These are phyloP conservation scores for Conchocele bisecta DNA, from an alignment of 2,888 invertebrate species.

Conservation along the genomic window DNA sequence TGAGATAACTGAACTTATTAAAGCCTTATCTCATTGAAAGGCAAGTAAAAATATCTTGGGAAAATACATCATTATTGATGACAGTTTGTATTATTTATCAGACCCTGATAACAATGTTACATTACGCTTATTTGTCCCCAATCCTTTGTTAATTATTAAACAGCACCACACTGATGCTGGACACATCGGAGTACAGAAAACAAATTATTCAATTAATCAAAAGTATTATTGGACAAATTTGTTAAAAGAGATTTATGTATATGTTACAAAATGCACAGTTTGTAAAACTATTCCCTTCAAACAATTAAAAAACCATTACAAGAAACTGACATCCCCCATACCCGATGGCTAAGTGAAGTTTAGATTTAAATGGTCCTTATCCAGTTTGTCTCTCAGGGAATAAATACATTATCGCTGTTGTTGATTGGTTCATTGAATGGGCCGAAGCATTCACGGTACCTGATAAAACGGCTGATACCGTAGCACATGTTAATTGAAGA, in stretches of 20 bases:
- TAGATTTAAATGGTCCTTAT: conserved; percentile 9
- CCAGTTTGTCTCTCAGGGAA: neutral
- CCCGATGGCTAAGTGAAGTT: conserved; percentile 1
- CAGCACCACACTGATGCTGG: conserved; percentile 17
- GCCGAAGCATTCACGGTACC: neutral
- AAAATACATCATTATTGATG: conserved; percentile 11
- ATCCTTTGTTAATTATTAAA: conserved; percentile 1
- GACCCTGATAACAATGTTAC: conserved; percentile 23
- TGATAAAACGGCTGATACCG: no score
- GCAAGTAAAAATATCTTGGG: neutral
- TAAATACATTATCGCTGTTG: no score
- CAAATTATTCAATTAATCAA: conserved; percentile 1
- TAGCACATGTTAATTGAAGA: conserved; percentile 4
- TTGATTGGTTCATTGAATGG: no score
- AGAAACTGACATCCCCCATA: conserved; percentile 12
- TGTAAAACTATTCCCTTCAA: neutral
- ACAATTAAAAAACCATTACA: neutral
- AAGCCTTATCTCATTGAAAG: neutral
- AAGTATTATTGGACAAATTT: conserved; percentile 9
- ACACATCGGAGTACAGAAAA: conserved; percentile 10
- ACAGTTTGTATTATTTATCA: conserved; percentile 27
- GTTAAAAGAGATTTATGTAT: neutral
- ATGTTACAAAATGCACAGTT: neutral
- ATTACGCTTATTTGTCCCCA: no score
- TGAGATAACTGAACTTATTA: neutral